These are phyloP conservation scores for Etheostoma cragini DNA, from an alignment of 2,113 vertebrate species.

Conservation along the genomic window DNA sequence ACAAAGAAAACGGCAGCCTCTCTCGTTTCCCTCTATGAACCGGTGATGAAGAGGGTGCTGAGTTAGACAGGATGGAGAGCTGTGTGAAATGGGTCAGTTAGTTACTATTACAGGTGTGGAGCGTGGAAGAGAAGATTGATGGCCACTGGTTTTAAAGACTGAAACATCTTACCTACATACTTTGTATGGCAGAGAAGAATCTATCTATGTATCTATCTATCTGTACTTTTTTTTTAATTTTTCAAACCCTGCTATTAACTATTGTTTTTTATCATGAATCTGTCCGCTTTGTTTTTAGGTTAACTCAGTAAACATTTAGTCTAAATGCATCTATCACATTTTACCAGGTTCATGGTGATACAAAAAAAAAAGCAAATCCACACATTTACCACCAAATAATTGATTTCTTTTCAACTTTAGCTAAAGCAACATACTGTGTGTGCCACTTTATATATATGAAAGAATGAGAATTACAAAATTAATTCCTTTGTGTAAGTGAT, in stretches of 20 bases:
- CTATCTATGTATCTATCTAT: neutral
- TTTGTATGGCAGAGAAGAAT: neutral
- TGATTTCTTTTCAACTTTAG: too few species aligned
- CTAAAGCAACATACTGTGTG: too few species aligned
- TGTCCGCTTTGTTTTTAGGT: neutral
- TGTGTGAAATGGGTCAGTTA: conserved; percentile 70
- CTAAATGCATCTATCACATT: too few species aligned
- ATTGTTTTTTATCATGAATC: neutral
- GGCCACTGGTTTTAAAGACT: conserved; percentile 1
- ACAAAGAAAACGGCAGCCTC: conserved; percentile 6
- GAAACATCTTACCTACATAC: conserved; percentile 2
- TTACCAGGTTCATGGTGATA: too few species aligned
- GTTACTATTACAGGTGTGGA: conserved; percentile 73
- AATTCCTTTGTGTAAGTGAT: too few species aligned
- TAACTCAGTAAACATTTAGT: neutral
- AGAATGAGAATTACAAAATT: too few species aligned
- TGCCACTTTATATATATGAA: too few species aligned
- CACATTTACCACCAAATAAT: too few species aligned
- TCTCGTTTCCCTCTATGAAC: conserved; percentile 37
- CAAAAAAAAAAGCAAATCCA: too few species aligned
- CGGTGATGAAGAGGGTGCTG: conserved; percentile 80
- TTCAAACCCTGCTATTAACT: neutral
- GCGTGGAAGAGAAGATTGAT: conserved; percentile 66
- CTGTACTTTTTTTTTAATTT: neutral
- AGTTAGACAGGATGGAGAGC: conserved; percentile 67